Conservation (phyloP, 2,113 vertebrate genomes). For the Mirounga angustirostris region DNA sequence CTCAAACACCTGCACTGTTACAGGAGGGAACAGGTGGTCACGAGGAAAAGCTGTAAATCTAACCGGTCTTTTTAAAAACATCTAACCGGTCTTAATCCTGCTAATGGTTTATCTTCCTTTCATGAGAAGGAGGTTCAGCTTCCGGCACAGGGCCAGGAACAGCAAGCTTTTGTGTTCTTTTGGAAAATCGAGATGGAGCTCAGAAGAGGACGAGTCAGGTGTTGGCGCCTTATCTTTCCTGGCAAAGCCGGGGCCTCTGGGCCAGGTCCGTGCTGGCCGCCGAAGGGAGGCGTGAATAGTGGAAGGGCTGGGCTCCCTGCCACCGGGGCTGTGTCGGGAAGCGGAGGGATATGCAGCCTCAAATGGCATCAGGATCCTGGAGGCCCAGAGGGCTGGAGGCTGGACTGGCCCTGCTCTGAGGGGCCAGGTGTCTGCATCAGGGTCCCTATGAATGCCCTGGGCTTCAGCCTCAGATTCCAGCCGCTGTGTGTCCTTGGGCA, state of each 20-base stretch:
- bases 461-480: not conserved
- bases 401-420: rapidly evolving
- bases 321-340: not conserved
- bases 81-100: constrained; percentile 74
- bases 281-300: constrained; percentile 59
- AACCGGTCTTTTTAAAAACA: constrained; percentile 38
- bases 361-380: not conserved
- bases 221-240: constrained; percentile 70
- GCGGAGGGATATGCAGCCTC: rapidly evolving
- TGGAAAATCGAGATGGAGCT: not conserved
- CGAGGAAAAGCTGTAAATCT: constrained; percentile 73
- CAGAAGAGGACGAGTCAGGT: not conserved
- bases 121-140: constrained; percentile 79
- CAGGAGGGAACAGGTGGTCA: constrained; percentile 81
- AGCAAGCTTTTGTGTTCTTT: constrained; percentile 68
- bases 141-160: constrained; percentile 44
- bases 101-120: constrained; percentile 81
- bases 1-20: not conserved
- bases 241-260: constrained; percentile 42
- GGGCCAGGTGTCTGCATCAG: rapidly evolving
- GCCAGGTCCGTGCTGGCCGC: constrained; percentile 55
- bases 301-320: constrained; percentile 3
- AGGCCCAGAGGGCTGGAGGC: not conserved
- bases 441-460: rapidly evolving
- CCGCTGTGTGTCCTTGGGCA: not conserved